These are phyloP conservation scores for Nylanderia fulva DNA, from an alignment of 1,140 invertebrate species.

Conservation along the genomic window DNA sequence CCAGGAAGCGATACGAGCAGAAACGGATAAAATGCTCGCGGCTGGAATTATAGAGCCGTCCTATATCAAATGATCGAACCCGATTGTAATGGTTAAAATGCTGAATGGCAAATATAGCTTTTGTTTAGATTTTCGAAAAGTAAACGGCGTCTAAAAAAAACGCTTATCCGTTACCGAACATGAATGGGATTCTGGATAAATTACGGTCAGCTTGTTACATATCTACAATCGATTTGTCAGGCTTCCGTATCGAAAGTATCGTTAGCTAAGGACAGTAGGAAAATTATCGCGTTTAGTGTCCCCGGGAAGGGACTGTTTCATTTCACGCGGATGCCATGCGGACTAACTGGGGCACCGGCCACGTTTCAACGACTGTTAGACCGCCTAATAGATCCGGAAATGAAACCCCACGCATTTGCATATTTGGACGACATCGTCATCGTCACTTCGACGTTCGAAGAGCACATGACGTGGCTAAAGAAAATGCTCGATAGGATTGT, in stretches of 20 bases:
- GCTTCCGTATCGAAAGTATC: neutral
- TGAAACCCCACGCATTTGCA: neutral
- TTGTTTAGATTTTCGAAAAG: neutral
- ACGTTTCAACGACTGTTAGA: neutral
- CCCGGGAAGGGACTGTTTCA: neutral
- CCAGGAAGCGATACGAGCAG: neutral
- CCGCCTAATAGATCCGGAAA: neutral
- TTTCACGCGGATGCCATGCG: neutral
- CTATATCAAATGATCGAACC: neutral
- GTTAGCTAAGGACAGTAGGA: neutral
- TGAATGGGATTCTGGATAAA: neutral
- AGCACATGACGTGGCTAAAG: neutral
- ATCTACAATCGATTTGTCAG: neutral
- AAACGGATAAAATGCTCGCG: neutral
- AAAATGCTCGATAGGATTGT: neutral
- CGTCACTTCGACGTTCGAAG: neutral
- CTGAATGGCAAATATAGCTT: neutral
- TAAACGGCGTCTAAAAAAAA: neutral
- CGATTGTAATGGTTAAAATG: neutral
- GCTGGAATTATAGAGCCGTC: neutral
- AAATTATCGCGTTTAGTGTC: neutral
- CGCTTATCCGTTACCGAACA: neutral
- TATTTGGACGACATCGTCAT: neutral
- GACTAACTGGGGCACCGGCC: neutral
- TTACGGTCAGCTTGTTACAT: neutral